Conservation (phyloP, 2,113 vertebrate species). For the Cavia aperea region DNA sequence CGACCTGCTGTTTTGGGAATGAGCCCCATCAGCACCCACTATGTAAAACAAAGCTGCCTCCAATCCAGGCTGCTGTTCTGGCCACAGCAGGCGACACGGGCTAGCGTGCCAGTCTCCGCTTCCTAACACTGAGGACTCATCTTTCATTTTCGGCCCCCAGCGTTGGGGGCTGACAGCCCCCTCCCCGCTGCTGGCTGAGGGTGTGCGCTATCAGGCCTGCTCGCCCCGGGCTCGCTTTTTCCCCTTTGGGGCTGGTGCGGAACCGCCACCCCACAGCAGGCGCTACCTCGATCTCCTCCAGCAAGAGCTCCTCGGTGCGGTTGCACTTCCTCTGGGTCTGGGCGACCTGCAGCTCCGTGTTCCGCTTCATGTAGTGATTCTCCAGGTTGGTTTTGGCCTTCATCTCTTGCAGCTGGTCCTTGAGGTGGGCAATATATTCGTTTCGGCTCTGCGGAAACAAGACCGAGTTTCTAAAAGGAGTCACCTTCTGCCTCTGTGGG, state of each 20-base stretch:
- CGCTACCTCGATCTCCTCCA: conserved; percentile 75
- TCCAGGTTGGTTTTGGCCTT: conserved; percentile 77
- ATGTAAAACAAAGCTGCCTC: too few relatives aligned
- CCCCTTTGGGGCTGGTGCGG: neutral
- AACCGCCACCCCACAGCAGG: neutral
- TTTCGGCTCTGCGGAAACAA: conserved; percentile 72
- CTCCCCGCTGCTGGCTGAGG: neutral
- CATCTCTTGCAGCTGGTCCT: conserved; percentile 79
- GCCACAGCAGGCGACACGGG: neutral
- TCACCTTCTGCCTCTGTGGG: neutral
- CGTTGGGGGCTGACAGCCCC: neutral
- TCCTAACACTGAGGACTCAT: neutral
- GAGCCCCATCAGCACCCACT: too few relatives aligned
- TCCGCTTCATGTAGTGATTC: conserved; percentile 76
- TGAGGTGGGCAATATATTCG: conserved; percentile 74
- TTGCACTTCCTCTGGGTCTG: conserved; percentile 78
- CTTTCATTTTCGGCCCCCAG: neutral
- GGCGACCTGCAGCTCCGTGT: conserved; percentile 74
- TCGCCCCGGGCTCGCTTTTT: neutral
- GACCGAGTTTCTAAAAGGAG: conserved; percentile 5
- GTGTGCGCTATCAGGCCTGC: neutral
- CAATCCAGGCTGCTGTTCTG: too few relatives aligned
- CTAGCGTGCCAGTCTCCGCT: neutral
- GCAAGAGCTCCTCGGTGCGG: conserved; percentile 72
- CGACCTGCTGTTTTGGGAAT: too few relatives aligned